These are phyloP conservation scores for Sicus ferrugineus DNA, from an alignment of 2,888 invertebrate species.

Conservation along the genomic window DNA sequence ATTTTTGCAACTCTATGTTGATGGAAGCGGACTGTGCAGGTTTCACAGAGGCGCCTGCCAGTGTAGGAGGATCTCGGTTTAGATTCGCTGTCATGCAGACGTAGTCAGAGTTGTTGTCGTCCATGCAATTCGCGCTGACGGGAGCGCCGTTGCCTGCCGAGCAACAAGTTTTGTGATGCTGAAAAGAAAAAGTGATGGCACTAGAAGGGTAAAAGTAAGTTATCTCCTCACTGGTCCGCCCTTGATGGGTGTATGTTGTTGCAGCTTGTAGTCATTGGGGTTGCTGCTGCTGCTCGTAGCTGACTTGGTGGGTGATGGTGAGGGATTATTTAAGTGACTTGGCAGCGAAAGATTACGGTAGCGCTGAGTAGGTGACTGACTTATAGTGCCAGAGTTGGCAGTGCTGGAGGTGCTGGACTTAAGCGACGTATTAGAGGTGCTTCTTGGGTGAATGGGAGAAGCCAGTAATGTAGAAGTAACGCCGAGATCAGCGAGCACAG, in stretches of 20 bases:
- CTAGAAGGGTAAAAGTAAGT: background rate
- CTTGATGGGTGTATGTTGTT: constrained; percentile 58
- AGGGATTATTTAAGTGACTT: constrained; percentile 51
- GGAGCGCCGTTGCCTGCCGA: constrained; percentile 58
- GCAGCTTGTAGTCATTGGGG: constrained; percentile 47
- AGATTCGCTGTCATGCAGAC: constrained; percentile 85
- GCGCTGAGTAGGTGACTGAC: constrained; percentile 55
- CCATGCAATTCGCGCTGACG: constrained; percentile 66
- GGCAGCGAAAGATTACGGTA: constrained; percentile 62
- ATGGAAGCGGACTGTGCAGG: background rate
- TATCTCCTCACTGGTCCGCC: constrained; percentile 27
- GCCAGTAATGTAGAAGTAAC: constrained; percentile 52
- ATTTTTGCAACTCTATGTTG: constrained; percentile 39
- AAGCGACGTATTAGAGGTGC: constrained; percentile 56
- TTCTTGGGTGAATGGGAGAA: constrained; percentile 59
- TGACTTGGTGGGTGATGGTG: constrained; percentile 45
- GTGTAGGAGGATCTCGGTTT: constrained; percentile 46
- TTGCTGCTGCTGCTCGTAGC: constrained; percentile 35
- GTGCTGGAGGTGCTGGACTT: constrained; percentile 39
- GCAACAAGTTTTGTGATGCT: constrained; percentile 49
- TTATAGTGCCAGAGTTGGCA: constrained; percentile 19
- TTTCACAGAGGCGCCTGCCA: constrained; percentile 27
- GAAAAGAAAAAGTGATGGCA: background rate
- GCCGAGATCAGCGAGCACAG: constrained; percentile 37
- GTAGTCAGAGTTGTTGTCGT: constrained; percentile 81